Percentiles rank a stretch among this genome's conserved stretches.
Conservation (phyloP, 2,113 vertebrate genomes). For the Perognathus longimembris region DNA sequence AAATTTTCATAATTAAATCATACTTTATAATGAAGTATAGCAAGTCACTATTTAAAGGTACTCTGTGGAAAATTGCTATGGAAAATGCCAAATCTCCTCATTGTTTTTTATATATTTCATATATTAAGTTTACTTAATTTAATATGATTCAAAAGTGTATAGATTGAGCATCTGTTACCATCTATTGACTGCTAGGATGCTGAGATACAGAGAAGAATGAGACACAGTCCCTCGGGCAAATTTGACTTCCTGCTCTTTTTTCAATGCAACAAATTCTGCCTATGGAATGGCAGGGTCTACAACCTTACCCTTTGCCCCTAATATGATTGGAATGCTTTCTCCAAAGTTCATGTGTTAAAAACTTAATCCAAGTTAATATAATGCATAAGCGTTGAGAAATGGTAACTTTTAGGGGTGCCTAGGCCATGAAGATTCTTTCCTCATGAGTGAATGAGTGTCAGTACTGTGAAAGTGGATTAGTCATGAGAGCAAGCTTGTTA, state of each 20-base stretch:
- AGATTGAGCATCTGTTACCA: slow-evolving; percentile 66
- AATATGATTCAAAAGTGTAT: slow-evolving; percentile 60
- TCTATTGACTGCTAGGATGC: slow-evolving; percentile 50
- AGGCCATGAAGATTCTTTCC: not conserved
- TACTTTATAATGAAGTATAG: slow-evolving; percentile 79
- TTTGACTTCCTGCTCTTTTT: slow-evolving; percentile 51
- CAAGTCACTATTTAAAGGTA: slow-evolving; percentile 74
- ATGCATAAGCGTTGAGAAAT: not conserved
- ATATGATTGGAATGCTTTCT: not conserved
- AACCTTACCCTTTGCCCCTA: no score
- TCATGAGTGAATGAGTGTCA: not conserved
- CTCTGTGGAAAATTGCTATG: slow-evolving; percentile 66
- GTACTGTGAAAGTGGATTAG: not conserved
- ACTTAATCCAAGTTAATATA: not conserved
- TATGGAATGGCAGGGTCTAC: not conserved
- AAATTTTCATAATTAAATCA: slow-evolving; percentile 78
- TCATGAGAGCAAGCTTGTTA: not conserved
- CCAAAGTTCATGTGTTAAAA: not conserved
- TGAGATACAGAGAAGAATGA: slow-evolving; percentile 53
- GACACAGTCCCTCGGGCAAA: not conserved
- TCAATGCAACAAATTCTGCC: not conserved
- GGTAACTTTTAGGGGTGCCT: not conserved
- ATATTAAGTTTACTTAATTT: slow-evolving; percentile 75
- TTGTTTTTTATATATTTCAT: slow-evolving; percentile 69
- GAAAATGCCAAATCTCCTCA: slow-evolving; percentile 65